Conservation (phyloP, 2,888 invertebrate species). For the Conchocele bisecta region DNA sequence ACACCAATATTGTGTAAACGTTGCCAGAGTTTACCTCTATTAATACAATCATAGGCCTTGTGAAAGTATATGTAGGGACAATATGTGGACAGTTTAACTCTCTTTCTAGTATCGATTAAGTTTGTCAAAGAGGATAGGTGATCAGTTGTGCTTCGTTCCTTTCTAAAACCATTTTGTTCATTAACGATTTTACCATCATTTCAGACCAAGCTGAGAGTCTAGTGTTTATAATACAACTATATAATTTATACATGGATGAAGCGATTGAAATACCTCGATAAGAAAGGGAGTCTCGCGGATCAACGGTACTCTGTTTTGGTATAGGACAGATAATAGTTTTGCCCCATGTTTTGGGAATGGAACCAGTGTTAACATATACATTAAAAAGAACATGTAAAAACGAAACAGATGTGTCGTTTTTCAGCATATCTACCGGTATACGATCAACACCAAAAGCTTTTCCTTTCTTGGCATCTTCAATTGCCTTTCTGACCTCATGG, state of each 20-base stretch:
- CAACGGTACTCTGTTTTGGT: conserved; percentile 11
- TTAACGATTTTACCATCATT: background rate
- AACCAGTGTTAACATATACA: conserved; percentile 27
- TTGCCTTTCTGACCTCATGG: conserved; percentile 4
- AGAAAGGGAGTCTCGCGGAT: conserved; percentile 21
- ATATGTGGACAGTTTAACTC: conserved; percentile 19
- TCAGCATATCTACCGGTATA: conserved; percentile 20
- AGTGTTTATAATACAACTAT: conserved; percentile 23
- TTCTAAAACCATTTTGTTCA: conserved; percentile 28
- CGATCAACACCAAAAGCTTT: conserved; percentile 30
- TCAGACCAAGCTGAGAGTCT: conserved; percentile 7
- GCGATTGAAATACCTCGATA: conserved; percentile 33
- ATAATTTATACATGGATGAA: conserved; percentile 23
- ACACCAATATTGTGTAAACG: conserved; percentile 11
- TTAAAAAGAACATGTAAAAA: conserved; percentile 29
- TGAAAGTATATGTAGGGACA: conserved; percentile 28
- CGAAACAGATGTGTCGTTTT: conserved; percentile 14
- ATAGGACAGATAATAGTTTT: conserved; percentile 36
- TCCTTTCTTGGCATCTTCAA: conserved; percentile 16
- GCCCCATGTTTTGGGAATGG: conserved; percentile 23
- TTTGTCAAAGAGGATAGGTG: conserved; percentile 14
- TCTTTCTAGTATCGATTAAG: conserved; percentile 20
- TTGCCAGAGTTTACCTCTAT: conserved; percentile 5
- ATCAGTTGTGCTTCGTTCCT: conserved; percentile 15
- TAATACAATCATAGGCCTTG: conserved; percentile 22